Conservation (phyloP, 2,888 invertebrate genomes). For the Nomada fucata region DNA sequence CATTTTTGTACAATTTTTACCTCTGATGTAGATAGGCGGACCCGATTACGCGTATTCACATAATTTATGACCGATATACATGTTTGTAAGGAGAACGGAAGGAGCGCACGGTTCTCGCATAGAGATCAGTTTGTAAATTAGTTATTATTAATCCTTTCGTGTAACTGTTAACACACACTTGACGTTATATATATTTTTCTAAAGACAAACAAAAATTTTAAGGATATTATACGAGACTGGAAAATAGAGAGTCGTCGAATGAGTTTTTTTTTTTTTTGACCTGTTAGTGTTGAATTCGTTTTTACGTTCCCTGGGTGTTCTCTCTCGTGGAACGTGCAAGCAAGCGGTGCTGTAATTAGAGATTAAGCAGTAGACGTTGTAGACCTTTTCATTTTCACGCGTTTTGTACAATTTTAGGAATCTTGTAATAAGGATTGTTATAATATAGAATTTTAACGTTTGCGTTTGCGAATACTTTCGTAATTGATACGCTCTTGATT, state of each 20-base stretch:
- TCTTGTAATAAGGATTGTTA: background rate
- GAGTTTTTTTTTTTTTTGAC: background rate
- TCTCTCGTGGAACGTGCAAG: too few species aligned
- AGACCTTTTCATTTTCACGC: constrained; percentile 11
- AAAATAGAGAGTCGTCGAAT: constrained; percentile 13
- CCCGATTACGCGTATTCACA: constrained; percentile 20
- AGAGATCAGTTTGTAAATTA: constrained; percentile 28
- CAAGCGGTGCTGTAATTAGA: constrained; percentile 34
- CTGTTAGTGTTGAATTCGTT: background rate
- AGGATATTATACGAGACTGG: constrained; percentile 13
- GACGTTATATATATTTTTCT: constrained; percentile 37
- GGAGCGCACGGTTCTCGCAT: constrained; percentile 12
- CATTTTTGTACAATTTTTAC: constrained; percentile 43
- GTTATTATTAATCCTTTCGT: constrained; percentile 15
- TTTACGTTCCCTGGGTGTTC: background rate
- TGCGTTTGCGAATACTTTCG: background rate
- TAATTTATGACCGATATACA: constrained; percentile 21
- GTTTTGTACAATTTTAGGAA: too few species aligned
- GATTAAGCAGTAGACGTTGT: constrained; percentile 13
- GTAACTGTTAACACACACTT: constrained; percentile 20
- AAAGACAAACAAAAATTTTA: background rate
- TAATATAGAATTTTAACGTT: constrained; percentile 1
- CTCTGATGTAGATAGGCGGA: constrained; percentile 30
- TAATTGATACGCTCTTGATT: background rate
- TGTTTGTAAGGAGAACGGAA: constrained; percentile 22